Evolutionary conservation across 1,140 invertebrate genomes (phyloP).

Genomic region (Cotesia chilonis): DNA sequence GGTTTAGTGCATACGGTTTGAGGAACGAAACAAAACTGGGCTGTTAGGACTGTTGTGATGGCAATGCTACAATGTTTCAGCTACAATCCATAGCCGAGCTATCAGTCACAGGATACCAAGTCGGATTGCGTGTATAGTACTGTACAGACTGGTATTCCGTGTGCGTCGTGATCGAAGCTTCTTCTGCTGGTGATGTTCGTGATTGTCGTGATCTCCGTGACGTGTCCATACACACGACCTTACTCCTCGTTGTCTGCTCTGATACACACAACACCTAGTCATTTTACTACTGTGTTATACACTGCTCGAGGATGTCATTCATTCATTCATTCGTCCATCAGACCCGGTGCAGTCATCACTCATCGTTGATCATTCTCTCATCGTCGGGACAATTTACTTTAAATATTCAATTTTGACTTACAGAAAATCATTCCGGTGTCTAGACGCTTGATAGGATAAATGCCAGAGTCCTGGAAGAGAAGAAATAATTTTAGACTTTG

Average conservation of each 20-base stretch:
- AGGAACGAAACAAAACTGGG: constrained; percentile 51
- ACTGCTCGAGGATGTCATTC: no score
- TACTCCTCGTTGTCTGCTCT: constrained; percentile 18
- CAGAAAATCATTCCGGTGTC: constrained; percentile 42
- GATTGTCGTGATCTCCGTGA: constrained; percentile 51
- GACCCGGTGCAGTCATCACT: neutral
- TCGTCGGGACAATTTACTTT: neutral
- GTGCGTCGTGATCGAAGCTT: constrained; percentile 50
- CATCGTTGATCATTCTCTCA: neutral
- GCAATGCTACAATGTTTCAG: constrained; percentile 27
- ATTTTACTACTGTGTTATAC: neutral
- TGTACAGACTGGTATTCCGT: constrained; percentile 39
- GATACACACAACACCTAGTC: constrained; percentile 3
- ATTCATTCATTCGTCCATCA: no score
- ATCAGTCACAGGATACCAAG: constrained; percentile 41
- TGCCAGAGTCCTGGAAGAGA: constrained; percentile 36
- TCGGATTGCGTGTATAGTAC: constrained; percentile 44
- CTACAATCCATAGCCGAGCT: constrained; percentile 41
- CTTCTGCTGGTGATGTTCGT: constrained; percentile 33
- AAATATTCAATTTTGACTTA: constrained; percentile 34
- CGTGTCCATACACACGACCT: constrained; percentile 25
- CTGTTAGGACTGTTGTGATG: constrained; percentile 47
- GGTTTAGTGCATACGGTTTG: constrained; percentile 21
- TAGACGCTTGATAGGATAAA: constrained; percentile 34
- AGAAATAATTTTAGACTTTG: no score